Evolutionary conservation across 92 coral and sea anemone species (phyloP).

Genomic region (Bergia puertoricense): DNA sequence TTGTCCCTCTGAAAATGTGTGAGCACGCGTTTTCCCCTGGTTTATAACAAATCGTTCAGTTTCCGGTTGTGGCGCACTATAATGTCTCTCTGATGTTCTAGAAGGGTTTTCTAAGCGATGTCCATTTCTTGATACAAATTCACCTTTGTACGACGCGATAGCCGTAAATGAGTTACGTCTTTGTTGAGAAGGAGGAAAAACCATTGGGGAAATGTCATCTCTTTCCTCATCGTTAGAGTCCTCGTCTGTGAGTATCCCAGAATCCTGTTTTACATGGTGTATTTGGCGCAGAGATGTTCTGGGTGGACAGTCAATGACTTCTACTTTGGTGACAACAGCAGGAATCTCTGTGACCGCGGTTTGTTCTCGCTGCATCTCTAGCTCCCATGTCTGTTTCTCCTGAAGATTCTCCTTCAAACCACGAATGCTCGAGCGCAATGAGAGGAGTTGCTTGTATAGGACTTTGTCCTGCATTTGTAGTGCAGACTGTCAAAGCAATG

Average conservation of each 20-base stretch:
- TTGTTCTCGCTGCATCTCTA: slow-evolving; percentile 20
- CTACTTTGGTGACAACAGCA: slow-evolving; percentile 32
- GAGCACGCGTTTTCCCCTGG: background rate
- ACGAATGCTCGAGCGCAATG: slow-evolving; percentile 17
- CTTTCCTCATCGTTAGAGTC: slow-evolving; percentile 13
- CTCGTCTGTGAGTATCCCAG: slow-evolving; percentile 34
- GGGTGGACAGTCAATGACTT: background rate
- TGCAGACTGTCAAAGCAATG: slow-evolving; percentile 15
- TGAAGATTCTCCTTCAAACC: slow-evolving; percentile 27
- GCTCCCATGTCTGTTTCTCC: slow-evolving; percentile 30
- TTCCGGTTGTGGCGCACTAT: slow-evolving; percentile 8
- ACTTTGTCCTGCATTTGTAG: slow-evolving; percentile 36
- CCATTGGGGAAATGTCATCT: slow-evolving; percentile 14
- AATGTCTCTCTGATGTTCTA: background rate
- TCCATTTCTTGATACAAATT: background rate
- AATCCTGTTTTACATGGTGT: slow-evolving; percentile 27
- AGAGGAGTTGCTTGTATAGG: slow-evolving; percentile 32
- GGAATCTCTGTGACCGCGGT: background rate
- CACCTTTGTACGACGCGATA: background rate
- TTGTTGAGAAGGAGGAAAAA: background rate
- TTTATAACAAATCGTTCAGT: background rate
- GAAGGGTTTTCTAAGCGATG: background rate
- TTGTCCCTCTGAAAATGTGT: slow-evolving; percentile 21
- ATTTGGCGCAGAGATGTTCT: slow-evolving; percentile 1
- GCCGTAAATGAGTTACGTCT: background rate